Base-by-base conservation (phyloP, 1,140 invertebrate genomes). In the Drosophila truncata region DNA sequence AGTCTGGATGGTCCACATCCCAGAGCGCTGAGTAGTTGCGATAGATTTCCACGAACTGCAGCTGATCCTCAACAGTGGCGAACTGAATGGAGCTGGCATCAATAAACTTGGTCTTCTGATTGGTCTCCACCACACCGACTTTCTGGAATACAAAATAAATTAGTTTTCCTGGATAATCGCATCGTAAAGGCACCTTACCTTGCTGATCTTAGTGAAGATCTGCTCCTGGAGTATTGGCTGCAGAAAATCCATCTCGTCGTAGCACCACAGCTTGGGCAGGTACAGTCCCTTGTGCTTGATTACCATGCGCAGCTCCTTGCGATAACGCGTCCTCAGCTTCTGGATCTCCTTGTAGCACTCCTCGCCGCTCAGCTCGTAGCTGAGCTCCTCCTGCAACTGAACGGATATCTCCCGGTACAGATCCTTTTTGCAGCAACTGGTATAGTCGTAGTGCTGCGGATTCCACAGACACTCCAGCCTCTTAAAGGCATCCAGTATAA, bases 1-100 rank as follows among this genome's bases (percentile, higher is more conserved):
- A 92, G 44, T 92, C 91, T 0, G 91, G 91, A 70, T 92, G 91
- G 64, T 92, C 91, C 1, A 91, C 91, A 64, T 91, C 86, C 91
- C 91, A 92, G 1, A 92, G 37, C 0, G 91, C 83, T 1, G 83
- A 69, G 55, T 92, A 92, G 41, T 88, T 86, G 29, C 79, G 82
- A 60, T 92, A 92, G 31, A 92, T 92, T 13, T 92, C 91, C 41
- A 91, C 82, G 23, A 92, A 91, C 52, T 92, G 78, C 33, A 92
- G 54, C 29, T 92, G 83, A 46, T 88, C 79, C 14, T 91, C 83
- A 16, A 49, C 23, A 0, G 55, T 49, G 31, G 58, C 65, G 2
- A 92, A 92, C 7, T 50, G 35, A n/a, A 91, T 86, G 47, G 61
- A 61, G 57, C 42, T 77, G 69, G 86, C 87, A 46, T 87, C 54